Conservation (phyloP, 1,140 invertebrate genomes). For the Phthorimaea operculella region DNA sequence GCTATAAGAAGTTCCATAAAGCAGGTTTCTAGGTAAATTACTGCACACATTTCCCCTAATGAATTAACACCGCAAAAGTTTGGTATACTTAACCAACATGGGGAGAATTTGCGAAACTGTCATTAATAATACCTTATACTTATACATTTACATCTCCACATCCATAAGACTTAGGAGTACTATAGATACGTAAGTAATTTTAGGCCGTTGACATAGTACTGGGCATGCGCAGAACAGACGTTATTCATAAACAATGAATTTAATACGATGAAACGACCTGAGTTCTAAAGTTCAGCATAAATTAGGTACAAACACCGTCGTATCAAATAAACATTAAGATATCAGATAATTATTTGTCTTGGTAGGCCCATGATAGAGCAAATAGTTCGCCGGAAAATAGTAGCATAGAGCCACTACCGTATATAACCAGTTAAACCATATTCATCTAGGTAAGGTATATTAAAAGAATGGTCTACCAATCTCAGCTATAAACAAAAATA, state of each 20-base stretch:
- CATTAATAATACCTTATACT: background rate
- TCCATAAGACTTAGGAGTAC: background rate
- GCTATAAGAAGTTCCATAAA: no score
- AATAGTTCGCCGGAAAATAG: no score
- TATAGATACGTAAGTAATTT: constrained; percentile 11
- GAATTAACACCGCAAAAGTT: background rate
- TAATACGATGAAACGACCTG: constrained; percentile 17
- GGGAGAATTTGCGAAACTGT: background rate
- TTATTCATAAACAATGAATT: constrained; percentile 54
- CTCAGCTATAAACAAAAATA: no score
- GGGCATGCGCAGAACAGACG: constrained; percentile 49
- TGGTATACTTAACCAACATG: background rate
- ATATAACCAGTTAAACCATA: no score
- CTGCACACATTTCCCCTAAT: background rate
- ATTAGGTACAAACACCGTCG: no score
- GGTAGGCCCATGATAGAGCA: no score
- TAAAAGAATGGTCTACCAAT: no score
- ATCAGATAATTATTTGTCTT: no score
- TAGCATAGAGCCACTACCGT: no score
- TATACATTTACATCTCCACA: constrained; percentile 9
- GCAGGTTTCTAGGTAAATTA: no score
- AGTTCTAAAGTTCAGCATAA: background rate
- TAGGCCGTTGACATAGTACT: constrained; percentile 54
- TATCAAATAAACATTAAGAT: no score
- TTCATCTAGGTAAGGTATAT: no score